Base-by-base conservation (phyloP, 2,113 vertebrate species). In the Prionailurus bengalensis region DNA sequence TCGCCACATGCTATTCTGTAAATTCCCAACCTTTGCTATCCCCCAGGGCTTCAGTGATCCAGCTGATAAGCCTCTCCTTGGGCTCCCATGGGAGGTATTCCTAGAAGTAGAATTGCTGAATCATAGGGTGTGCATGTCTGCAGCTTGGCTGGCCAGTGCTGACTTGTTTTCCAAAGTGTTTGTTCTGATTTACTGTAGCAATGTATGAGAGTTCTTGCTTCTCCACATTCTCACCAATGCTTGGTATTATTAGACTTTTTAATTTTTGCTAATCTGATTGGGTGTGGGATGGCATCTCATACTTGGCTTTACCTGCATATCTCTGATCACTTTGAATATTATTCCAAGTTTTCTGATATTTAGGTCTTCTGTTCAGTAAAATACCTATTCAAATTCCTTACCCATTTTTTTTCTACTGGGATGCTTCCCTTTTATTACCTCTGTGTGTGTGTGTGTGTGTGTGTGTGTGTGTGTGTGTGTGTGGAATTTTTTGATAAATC, bases 1-100 rank as follows among this genome's bases (percentile, higher is more conserved):
- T 33, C 0, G 7, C 55, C 3, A 0, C 12, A 2, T 4, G 65
- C 15, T 25, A 1, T 36, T 63, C 27, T 0, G 2, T 71, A 73
- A 4, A 5, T 73, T 42, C 25, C 36, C 23, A 21, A 3, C 76
- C 61, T 58, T 73, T 63, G 66, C 16, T 55, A 3, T 36, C 31
- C 58, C 68, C 39, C 65, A 31, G 1, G 39, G n/a, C 58, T 17
- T 42, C 53, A 1, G 33, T 1, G 33, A 5, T 39, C 65, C 0
- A 1, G 13, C 33, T 4, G n/a, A 7, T 3, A 1, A 4, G 36
- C n/a, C 65, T 53, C 19, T 39, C 63, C 39, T 11, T 1, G 27
- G 16, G 80, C 81, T 83, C 74, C 51, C 2, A 2, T 13, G 31
- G 79, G 66, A 70, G 74, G 27, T 10, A 15, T 78, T 78, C 82